Conservation (phyloP, 2,113 vertebrate genomes). For the Haplochromis burtoni region DNA sequence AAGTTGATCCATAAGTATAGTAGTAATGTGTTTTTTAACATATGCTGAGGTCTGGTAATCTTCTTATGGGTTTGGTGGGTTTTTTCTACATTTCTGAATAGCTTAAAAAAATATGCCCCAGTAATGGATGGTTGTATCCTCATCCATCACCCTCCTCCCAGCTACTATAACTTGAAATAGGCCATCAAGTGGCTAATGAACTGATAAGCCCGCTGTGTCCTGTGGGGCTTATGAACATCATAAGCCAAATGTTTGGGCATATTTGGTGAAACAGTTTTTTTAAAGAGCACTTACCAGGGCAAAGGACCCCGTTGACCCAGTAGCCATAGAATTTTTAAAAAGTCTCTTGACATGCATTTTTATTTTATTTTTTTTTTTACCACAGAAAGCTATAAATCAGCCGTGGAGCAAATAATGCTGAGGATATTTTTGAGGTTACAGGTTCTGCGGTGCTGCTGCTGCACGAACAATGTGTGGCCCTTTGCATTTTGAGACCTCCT, state of each 20-base stretch:
- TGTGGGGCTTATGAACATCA: conserved; percentile 52
- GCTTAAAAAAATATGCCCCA: conserved; percentile 61
- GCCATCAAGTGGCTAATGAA: conserved; percentile 67
- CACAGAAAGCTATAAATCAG: background rate
- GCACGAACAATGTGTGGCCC: conserved; percentile 24
- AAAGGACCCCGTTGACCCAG: background rate
- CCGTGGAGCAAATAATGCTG: background rate
- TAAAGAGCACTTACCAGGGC: conserved; percentile 9
- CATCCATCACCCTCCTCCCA: conserved; percentile 49
- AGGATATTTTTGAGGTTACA: background rate
- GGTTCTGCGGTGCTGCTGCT: background rate
- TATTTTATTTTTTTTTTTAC: background rate
- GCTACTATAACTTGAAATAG: conserved; percentile 55
- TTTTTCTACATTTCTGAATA: conserved; percentile 45
- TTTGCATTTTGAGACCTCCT: conserved; percentile 42
- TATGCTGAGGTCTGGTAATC: conserved; percentile 70
- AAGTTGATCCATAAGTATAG: conserved; percentile 51
- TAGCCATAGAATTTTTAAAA: background rate
- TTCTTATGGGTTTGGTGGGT: conserved; percentile 60
- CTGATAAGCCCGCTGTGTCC: conserved; percentile 60
- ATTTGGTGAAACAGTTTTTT: conserved; percentile 18
- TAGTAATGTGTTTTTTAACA: conserved; percentile 66
- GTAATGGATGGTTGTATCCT: conserved; percentile 52
- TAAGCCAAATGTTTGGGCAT: conserved; percentile 47
- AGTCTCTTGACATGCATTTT: background rate